A percentile compares a stretch with the other conserved stretches of the same genome.
Conservation (phyloP, 30 jellyfish, hydroid and myxozoan genomes). For the Hydractinia symbiolongicarpus region DNA sequence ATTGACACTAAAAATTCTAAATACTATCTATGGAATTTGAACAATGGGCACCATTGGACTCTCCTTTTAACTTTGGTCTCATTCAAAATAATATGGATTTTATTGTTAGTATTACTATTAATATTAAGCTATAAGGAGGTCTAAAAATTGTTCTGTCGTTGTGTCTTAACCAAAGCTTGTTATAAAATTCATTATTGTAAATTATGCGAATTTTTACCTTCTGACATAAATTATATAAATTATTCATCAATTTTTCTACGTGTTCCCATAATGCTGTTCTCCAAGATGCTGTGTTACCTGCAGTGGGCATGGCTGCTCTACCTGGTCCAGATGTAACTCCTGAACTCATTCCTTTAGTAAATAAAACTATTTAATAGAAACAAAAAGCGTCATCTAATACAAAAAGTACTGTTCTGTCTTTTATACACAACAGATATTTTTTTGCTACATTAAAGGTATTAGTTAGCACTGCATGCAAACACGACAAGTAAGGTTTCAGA, state of each 20-base stretch:
- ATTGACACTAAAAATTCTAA: too few species aligned
- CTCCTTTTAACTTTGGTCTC: too few species aligned
- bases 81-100: too few species aligned
- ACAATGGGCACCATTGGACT: too few species aligned
- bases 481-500: too few species aligned
- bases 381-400: neutral
- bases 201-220: constrained; percentile 22
- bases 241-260: constrained; percentile 55
- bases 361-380: neutral
- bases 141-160: too few species aligned
- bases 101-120: too few species aligned
- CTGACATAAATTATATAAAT: constrained; percentile 40
- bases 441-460: too few species aligned
- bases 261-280: constrained; percentile 79
- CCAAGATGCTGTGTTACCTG: constrained; percentile 71
- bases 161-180: too few species aligned
- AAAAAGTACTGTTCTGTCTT: neutral
- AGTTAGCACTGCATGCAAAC: too few species aligned
- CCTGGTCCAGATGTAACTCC: constrained; percentile 56
- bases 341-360: neutral
- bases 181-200: neutral
- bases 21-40: too few species aligned
- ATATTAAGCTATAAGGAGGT: too few species aligned
- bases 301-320: constrained; percentile 58
- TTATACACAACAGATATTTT: neutral